phyloP scores from a whole-genome alignment of 2,888 invertebrate species.

The Crematogaster levior region DNA sequence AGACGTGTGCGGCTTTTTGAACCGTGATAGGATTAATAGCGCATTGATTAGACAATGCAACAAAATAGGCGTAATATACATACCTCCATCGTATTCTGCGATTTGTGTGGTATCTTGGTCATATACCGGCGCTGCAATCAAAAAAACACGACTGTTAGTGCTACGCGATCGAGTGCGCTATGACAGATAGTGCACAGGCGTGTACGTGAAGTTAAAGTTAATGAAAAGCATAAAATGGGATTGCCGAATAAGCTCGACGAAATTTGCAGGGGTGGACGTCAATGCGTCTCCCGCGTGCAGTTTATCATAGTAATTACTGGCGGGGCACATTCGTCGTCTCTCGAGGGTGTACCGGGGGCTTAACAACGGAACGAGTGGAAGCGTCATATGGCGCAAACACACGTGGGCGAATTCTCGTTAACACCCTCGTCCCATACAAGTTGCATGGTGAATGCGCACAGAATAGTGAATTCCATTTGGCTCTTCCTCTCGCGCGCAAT shows the following conservation, averaged over 20 bases:
- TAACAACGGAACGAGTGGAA: constrained; percentile 75
- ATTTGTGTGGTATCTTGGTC: constrained; percentile 84
- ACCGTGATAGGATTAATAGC: constrained; percentile 63
- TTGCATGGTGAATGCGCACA: constrained; percentile 71
- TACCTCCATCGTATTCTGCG: constrained; percentile 83
- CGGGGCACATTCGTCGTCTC: constrained; percentile 72
- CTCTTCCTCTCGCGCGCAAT: constrained; percentile 34
- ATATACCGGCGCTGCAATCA: constrained; percentile 84
- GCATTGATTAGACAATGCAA: constrained; percentile 59
- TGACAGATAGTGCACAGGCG: not conserved
- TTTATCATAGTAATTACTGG: constrained; percentile 81
- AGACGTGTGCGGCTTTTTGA: constrained; percentile 32
- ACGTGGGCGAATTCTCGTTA: constrained; percentile 78
- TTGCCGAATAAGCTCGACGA: constrained; percentile 53
- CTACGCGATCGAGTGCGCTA: not conserved
- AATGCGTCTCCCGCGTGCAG: constrained; percentile 67
- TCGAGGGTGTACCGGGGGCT: constrained; percentile 70
- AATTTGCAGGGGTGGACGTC: constrained; percentile 61
- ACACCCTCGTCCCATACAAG: constrained; percentile 76
- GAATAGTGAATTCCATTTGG: constrained; percentile 70
- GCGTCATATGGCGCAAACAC: constrained; percentile 78
- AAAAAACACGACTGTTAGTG: constrained; percentile 46
- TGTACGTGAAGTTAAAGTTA: constrained; percentile 33
- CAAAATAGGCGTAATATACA: constrained; percentile 60
- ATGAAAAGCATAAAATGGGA: constrained; percentile 39